phyloP scores from a whole-genome alignment of 2,888 invertebrate genomes.

The Bugulina stolonifera region DNA sequence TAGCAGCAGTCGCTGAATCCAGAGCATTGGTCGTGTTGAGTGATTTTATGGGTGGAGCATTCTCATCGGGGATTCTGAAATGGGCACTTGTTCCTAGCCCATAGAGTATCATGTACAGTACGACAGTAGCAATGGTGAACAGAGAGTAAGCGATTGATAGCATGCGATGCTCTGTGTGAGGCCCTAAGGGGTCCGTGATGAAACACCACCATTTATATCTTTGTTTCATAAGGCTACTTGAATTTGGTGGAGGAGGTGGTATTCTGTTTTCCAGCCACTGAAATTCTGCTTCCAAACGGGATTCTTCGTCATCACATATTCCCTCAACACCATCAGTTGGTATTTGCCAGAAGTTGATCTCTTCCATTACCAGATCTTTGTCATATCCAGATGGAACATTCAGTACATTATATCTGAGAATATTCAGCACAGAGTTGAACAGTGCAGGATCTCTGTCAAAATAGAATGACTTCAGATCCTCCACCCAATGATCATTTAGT shows the following conservation, averaged over 20 bases:
- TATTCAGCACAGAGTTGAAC: constrained; percentile 8
- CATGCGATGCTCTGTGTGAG: not conserved
- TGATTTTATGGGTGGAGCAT: not conserved
- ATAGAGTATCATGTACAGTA: constrained; percentile 11
- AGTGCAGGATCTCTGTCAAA: constrained; percentile 21
- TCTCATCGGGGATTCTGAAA: not conserved
- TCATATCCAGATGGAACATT: constrained; percentile 19
- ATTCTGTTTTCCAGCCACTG: constrained; percentile 23
- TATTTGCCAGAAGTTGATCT: not conserved
- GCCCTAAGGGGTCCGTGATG: constrained; percentile 8
- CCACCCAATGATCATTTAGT: constrained; percentile 2
- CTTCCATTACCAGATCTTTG: constrained; percentile 5
- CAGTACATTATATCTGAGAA: constrained; percentile 17
- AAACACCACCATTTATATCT: constrained; percentile 12
- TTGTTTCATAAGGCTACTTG: not conserved
- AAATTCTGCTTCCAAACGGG: constrained; percentile 9
- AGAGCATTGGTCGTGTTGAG: not conserved
- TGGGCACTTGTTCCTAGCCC: not conserved
- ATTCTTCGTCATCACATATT: not conserved
- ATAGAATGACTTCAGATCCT: not conserved
- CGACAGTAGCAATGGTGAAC: not conserved
- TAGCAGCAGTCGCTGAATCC: not conserved
- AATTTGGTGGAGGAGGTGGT: not conserved
- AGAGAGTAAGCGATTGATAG: not conserved
- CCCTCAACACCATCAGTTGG: not conserved